These are phyloP conservation scores for Belgica antarctica DNA, from an alignment of 2,888 invertebrate species.

Conservation along the genomic window DNA sequence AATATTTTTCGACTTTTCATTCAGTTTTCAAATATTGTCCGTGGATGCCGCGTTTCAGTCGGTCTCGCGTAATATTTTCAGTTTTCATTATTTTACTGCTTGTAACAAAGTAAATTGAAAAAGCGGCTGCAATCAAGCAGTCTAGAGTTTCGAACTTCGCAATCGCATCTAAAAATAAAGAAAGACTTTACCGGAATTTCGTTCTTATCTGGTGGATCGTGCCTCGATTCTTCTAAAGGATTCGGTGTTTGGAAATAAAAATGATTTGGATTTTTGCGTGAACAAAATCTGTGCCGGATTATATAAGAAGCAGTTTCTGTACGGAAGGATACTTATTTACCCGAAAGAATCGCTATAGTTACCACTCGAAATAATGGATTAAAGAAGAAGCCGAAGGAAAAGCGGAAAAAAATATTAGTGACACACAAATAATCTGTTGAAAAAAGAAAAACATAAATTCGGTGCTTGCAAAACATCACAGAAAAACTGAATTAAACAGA, in stretches of 20 bases:
- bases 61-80: conserved; percentile 35
- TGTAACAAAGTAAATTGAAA: conserved; percentile 15
- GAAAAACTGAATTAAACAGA: neutral
- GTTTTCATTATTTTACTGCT: conserved; percentile 34
- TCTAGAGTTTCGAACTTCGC: neutral
- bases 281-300: neutral
- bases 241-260: neutral
- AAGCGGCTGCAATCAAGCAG: neutral
- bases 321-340: conserved; percentile 4
- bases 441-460: neutral
- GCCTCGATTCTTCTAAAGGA: neutral
- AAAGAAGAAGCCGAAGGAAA: neutral
- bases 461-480: conserved; percentile 11
- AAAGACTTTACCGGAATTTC: neutral
- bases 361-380: neutral
- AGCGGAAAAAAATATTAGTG: neutral
- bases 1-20: conserved; percentile 43
- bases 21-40: conserved; percentile 42
- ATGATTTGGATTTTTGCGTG: neutral
- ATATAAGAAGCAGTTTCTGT: conserved; percentile 29
- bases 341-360: neutral
- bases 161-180: neutral
- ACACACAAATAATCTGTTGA: conserved; percentile 3
- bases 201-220: neutral
- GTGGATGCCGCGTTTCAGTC: conserved; percentile 42